Base-by-base conservation (phyloP, 2,888 invertebrate species). In the Brachypalpus laphriformis region DNA sequence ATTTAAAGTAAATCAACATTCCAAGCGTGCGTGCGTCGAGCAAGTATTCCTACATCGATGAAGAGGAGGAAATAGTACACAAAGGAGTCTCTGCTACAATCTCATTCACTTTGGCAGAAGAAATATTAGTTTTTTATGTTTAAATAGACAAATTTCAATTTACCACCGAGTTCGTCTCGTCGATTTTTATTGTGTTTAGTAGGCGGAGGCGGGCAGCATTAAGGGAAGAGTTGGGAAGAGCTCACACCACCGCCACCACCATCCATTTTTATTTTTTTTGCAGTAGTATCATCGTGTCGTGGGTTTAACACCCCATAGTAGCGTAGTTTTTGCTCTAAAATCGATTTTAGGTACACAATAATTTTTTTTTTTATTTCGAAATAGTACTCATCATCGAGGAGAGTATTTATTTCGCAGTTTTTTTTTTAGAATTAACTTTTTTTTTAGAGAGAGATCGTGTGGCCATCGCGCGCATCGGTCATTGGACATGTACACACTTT, bases 401-500 rank as follows among this genome's bases (percentile, higher is more conserved):
- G 83, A 72, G 83, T 75, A 80, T 65, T 78, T 78, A 70, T 74
- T 80, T 85, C 70, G 65, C 28, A 28, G n/a, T n/a, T n/a, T n/a
- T 75, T 78, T 25, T 25, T 75, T 83, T 51, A 72, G 65, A 78
- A 82, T 66, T 51, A 89, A 87, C 87, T 86, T 86, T 88, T 89
- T 88, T 88, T 89, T 89, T 90, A 90, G 88, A 87, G 87, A 87
- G 86, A 89, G 88, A 90, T 89, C 90, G 89, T 91, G 90, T 92
- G 91, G 91, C 91, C 91, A 92, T 91, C 92, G 91, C 92, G 92
- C 92, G 92, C 92, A 92, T 91, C 92, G 91, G 91, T 92, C 92
- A 90, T 91, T 91, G 91, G 91, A 92, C 92, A 91, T 91, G 92
- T 91, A 92, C 92, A 92, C 91, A 91, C 91, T 91, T 92, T 91